phyloP scores from a whole-genome alignment of 2,797 vertebrate genomes.

The Tragelaphus eurycerus region DNA sequence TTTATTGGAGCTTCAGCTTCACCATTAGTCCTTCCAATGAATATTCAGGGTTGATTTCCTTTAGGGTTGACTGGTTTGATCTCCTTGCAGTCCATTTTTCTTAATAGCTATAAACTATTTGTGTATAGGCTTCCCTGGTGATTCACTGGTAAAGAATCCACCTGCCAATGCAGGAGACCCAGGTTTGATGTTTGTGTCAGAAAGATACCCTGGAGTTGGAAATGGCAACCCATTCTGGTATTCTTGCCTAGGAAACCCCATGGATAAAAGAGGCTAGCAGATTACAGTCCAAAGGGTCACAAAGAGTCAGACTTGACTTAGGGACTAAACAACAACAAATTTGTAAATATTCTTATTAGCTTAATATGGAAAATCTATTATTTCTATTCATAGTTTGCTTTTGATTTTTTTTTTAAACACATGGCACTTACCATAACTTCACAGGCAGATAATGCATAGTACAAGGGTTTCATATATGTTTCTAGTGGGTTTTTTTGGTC shows the following conservation, averaged over 20 bases:
- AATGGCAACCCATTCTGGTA: background rate
- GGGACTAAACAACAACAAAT: background rate
- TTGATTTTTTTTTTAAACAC: background rate
- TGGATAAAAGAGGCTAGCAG: background rate
- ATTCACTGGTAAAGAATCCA: background rate
- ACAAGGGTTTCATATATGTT: background rate
- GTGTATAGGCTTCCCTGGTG: background rate
- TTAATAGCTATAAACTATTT: background rate
- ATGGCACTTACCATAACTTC: background rate
- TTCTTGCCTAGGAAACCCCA: background rate
- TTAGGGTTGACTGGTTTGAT: background rate
- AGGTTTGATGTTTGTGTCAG: background rate
- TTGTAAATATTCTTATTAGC: background rate
- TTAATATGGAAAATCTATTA: background rate
- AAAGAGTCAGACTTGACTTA: background rate
- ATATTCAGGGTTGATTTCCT: background rate
- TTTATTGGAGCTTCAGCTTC: background rate
- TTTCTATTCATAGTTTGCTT: background rate
- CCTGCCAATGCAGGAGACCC: background rate
- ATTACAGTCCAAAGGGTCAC: background rate
- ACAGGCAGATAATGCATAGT: background rate
- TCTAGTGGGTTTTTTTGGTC: background rate
- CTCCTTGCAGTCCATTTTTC: background rate
- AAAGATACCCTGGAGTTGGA: background rate
- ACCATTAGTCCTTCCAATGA: background rate